These are phyloP conservation scores for Drosophila rellima DNA, from an alignment of 2,888 invertebrate species.

Conservation along the genomic window DNA sequence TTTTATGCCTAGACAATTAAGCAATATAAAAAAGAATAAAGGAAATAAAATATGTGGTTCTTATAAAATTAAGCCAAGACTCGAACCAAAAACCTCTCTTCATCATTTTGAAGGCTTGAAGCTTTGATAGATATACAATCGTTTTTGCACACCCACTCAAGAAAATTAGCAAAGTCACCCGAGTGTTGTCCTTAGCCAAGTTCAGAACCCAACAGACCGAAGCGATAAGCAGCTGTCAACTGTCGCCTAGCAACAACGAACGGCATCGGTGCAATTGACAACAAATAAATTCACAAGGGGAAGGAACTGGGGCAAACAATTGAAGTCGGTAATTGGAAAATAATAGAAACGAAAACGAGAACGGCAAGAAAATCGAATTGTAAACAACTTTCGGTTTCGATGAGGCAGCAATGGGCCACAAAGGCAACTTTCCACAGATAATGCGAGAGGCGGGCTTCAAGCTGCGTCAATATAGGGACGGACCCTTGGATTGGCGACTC, in stretches of 20 bases:
- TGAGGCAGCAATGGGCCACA: slow-evolving; percentile 61
- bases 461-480: slow-evolving; percentile 81
- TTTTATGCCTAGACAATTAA: too few relatives aligned
- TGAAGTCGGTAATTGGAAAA: slow-evolving; percentile 16
- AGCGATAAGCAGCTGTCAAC: too few relatives aligned
- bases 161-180: neutral
- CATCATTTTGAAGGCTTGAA: too few relatives aligned
- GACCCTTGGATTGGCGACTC: slow-evolving; percentile 83
- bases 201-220: too few relatives aligned
- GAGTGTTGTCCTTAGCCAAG: neutral
- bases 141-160: too few relatives aligned
- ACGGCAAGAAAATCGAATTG: slow-evolving; percentile 18
- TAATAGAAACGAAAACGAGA: slow-evolving; percentile 5
- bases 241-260: slow-evolving; percentile 60
- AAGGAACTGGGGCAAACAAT: slow-evolving; percentile 43
- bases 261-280: slow-evolving; percentile 42
- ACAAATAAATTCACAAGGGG: slow-evolving; percentile 36
- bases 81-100: too few relatives aligned
- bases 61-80: too few relatives aligned
- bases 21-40: too few relatives aligned
- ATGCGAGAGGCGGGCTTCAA: slow-evolving; percentile 84
- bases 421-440: slow-evolving; percentile 83
- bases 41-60: too few relatives aligned
- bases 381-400: slow-evolving; percentile 57
- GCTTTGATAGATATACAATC: too few relatives aligned